Conservation (phyloP, 64 coral and sea anemone genomes). For the Porites australiensis region DNA sequence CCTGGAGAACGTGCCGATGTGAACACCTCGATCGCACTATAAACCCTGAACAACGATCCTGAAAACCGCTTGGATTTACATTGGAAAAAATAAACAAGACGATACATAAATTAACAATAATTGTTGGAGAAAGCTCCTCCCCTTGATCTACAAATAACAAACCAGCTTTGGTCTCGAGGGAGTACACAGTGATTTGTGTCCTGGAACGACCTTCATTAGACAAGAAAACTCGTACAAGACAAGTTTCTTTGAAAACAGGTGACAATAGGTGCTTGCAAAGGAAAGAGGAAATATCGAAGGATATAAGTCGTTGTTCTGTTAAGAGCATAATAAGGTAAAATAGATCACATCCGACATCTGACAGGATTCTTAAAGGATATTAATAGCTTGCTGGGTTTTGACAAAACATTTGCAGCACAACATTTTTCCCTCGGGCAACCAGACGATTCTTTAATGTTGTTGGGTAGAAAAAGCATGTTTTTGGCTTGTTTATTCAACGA, state of each 20-base stretch:
- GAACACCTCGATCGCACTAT: too few relatives aligned
- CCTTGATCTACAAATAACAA: conserved; percentile 8
- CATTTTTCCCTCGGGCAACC: neutral
- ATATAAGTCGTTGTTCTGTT: neutral
- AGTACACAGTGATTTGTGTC: neutral
- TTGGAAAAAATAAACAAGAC: conserved; percentile 5
- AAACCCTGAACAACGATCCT: too few relatives aligned
- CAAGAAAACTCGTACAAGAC: neutral
- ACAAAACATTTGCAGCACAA: neutral
- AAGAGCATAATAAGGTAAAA: conserved; percentile 31
- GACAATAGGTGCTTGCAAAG: neutral
- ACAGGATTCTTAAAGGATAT: conserved; percentile 3
- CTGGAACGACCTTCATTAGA: neutral
- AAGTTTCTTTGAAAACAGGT: neutral
- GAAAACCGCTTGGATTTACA: conserved; percentile 13
- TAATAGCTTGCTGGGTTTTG: conserved; percentile 24
- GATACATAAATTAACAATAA: conserved; percentile 38
- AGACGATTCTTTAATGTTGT: neutral
- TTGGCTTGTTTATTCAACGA: neutral
- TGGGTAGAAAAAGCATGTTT: neutral
- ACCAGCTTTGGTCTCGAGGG: conserved; percentile 28
- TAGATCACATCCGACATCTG: conserved; percentile 7
- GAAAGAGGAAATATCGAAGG: neutral
- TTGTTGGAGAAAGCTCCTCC: conserved; percentile 39
- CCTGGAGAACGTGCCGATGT: too few relatives aligned